phyloP scores from a whole-genome alignment of 2,113 vertebrate species.

The Morone chrysops region DNA sequence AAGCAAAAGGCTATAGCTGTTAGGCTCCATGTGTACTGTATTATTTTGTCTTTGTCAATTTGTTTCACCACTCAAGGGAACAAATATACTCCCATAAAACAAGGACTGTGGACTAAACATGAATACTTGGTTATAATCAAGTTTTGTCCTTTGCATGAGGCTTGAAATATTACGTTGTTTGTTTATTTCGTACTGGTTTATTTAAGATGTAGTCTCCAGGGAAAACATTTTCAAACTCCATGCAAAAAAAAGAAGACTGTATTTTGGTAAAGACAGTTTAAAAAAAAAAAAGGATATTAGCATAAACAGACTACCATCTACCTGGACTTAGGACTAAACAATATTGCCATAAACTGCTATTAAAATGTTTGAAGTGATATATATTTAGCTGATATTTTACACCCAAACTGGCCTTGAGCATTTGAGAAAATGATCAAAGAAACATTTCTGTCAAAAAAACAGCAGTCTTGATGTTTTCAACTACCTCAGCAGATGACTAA shows the following conservation, averaged over 20 bases:
- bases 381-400: background rate
- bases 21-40: background rate
- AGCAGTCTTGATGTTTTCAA: background rate
- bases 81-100: background rate
- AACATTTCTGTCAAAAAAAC: too few relatives aligned
- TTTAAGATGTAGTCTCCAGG: background rate
- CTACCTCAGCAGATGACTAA: constrained; percentile 68
- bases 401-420: background rate
- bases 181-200: background rate
- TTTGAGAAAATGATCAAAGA: background rate
- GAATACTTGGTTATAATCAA: background rate
- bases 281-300: background rate
- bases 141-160: background rate
- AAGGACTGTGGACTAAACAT: background rate
- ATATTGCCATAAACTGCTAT: background rate
- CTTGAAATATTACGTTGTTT: background rate
- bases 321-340: background rate
- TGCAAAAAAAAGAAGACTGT: constrained; percentile 54
- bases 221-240: constrained; percentile 82
- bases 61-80: background rate
- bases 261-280: background rate
- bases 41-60: background rate
- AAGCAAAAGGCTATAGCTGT: too few relatives aligned
- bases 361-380: background rate
- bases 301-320: background rate